phyloP scores from a whole-genome alignment of 2,113 vertebrate species.

The Gopherus flavomarginatus region DNA sequence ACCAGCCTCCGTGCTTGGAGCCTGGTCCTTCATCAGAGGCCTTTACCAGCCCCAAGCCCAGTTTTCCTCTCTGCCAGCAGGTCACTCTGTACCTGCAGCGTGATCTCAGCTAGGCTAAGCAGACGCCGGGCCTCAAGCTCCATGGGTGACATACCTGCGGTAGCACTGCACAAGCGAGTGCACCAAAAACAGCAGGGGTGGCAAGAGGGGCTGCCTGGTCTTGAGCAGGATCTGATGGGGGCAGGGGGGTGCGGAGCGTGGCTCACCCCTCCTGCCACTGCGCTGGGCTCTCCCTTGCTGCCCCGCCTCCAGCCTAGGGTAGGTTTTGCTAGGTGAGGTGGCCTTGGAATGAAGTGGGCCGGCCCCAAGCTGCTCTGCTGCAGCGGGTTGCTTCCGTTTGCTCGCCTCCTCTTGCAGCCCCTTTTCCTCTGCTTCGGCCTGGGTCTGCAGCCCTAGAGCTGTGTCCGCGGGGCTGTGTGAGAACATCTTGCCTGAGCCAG shows the following conservation, averaged over 20 bases:
- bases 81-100: not conserved
- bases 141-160: rapidly evolving
- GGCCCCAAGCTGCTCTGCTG: not conserved
- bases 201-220: not conserved
- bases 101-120: not conserved
- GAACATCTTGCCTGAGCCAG: not conserved
- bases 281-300: not conserved
- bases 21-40: too few species aligned
- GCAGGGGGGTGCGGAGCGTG: too few species aligned
- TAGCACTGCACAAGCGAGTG: not conserved
- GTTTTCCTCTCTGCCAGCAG: not conserved
- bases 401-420: not conserved
- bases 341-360: not conserved
- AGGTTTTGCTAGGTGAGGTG: not conserved
- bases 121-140: too few species aligned
- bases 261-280: not conserved
- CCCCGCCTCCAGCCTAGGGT: not conserved
- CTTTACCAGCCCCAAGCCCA: not conserved
- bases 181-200: not conserved
- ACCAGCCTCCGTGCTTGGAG: too few species aligned
- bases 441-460: not conserved
- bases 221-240: not conserved
- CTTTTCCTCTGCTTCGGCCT: not conserved
- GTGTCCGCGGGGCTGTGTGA: not conserved
- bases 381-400: not conserved